phyloP scores from a whole-genome alignment of 1,140 invertebrate genomes.

The Arctopsyche grandis region DNA sequence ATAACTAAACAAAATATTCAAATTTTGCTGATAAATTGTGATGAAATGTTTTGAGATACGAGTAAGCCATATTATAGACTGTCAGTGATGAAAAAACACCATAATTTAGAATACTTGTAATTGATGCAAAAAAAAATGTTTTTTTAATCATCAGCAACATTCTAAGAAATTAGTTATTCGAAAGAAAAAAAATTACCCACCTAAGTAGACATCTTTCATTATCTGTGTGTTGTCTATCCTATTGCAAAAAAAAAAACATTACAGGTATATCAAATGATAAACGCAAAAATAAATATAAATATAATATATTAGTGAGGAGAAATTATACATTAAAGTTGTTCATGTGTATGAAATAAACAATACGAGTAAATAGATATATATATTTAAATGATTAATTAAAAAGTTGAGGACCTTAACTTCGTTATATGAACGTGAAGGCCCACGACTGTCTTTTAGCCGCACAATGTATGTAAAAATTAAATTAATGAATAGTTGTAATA shows the following conservation, averaged over 20 bases:
- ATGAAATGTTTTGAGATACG: constrained; percentile 14
- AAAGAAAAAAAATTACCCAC: constrained; percentile 26
- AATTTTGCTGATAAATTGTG: not conserved
- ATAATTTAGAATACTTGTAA: constrained; percentile 24
- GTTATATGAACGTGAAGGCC: constrained; percentile 52
- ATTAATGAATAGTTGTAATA: constrained; percentile 53
- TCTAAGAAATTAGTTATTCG: constrained; percentile 13
- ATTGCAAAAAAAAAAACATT: constrained; percentile 42
- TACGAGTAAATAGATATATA: constrained; percentile 48
- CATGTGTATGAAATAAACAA: constrained; percentile 53
- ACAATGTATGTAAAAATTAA: constrained; percentile 54
- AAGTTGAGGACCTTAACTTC: constrained; percentile 54
- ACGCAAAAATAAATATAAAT: constrained; percentile 37
- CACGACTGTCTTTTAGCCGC: constrained; percentile 54
- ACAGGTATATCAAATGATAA: constrained; percentile 45
- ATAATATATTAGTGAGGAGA: constrained; percentile 52
- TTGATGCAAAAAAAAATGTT: constrained; percentile 1
- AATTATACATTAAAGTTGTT: constrained; percentile 50
- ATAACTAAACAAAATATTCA: no score
- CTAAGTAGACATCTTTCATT: constrained; percentile 51
- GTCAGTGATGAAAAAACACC: constrained; percentile 15
- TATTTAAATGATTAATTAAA: constrained; percentile 46
- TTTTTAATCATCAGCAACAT: no score
- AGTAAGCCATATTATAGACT: constrained; percentile 13
- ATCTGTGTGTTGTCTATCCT: constrained; percentile 52